phyloP scores from a whole-genome alignment of 2,797 vertebrate genomes.

The Aviceda leuphotes region DNA sequence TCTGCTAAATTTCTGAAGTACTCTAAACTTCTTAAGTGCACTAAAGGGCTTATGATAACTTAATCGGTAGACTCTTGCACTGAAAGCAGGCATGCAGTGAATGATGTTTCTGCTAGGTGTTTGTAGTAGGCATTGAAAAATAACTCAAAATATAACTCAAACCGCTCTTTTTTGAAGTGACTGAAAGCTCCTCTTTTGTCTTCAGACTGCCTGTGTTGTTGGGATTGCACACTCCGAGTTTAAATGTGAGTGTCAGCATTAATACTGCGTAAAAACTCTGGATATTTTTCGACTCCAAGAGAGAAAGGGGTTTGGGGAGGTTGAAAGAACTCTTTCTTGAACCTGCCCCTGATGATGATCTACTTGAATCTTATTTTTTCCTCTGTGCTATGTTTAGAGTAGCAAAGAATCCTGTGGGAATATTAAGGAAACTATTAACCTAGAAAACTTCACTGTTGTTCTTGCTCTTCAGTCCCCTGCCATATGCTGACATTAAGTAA shows the following conservation, averaged over 20 bases:
- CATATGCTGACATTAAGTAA: not conserved
- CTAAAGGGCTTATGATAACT: not conserved
- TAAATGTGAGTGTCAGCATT: not conserved
- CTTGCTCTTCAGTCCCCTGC: slow-evolving; percentile 2
- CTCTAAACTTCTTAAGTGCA: not conserved
- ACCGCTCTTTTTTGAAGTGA: not conserved
- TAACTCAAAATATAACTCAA: not conserved
- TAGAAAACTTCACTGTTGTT: slow-evolving; percentile 51
- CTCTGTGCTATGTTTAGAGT: slow-evolving; percentile 58
- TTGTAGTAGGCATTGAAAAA: not conserved
- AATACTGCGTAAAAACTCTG: not conserved
- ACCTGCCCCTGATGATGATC: slow-evolving; percentile 21
- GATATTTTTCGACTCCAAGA: not conserved
- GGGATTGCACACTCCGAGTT: not conserved
- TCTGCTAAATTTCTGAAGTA: not conserved
- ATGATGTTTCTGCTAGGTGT: not conserved
- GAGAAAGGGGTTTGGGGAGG: not conserved
- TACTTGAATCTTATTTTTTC: slow-evolving; percentile 18
- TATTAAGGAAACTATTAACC: slow-evolving; percentile 67
- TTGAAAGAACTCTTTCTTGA: slow-evolving; percentile 27
- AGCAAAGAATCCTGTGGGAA: slow-evolving; percentile 42
- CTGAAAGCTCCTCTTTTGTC: not conserved
- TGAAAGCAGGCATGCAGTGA: not conserved
- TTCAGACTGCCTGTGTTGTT: not conserved
- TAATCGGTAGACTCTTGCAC: not conserved